These are phyloP conservation scores for Anomalospiza imberbis DNA, from an alignment of 2,797 vertebrate species.

Conservation along the genomic window DNA sequence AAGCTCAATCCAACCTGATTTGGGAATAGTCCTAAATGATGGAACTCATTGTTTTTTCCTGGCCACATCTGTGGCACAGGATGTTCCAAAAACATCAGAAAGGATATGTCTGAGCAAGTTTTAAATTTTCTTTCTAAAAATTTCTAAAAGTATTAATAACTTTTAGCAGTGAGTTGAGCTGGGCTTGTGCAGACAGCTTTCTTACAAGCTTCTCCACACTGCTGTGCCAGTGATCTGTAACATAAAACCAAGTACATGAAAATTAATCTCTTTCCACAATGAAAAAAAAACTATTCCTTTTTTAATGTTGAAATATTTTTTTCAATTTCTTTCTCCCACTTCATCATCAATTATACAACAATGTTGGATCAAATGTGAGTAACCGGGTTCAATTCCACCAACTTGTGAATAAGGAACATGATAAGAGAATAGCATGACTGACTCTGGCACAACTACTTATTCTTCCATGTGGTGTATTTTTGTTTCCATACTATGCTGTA, in stretches of 20 bases:
- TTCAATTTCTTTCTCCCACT: background rate
- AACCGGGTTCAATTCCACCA: background rate
- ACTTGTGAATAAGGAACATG: background rate
- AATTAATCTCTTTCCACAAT: background rate
- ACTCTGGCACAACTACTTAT: background rate
- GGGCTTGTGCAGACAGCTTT: conserved; percentile 37
- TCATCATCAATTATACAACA: background rate
- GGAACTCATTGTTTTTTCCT: background rate
- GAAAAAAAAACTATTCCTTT: background rate
- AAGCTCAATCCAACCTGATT: conserved; percentile 11
- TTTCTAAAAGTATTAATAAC: conserved; percentile 23
- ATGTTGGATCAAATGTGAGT: background rate
- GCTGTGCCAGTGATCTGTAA: conserved; percentile 7
- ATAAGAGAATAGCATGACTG: background rate
- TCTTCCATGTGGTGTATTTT: background rate
- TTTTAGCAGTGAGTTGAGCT: background rate
- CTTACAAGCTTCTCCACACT: background rate
- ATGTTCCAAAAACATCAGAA: conserved; percentile 32
- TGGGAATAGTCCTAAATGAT: conserved; percentile 24
- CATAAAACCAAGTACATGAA: background rate
- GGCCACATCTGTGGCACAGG: conserved; percentile 19
- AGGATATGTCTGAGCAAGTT: conserved; percentile 41
- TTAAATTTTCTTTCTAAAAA: background rate
- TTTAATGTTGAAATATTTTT: background rate
- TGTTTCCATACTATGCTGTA: background rate